Evolutionary conservation across 2,113 vertebrate species (phyloP).

Genomic region (Coreoperca whiteheadi): DNA sequence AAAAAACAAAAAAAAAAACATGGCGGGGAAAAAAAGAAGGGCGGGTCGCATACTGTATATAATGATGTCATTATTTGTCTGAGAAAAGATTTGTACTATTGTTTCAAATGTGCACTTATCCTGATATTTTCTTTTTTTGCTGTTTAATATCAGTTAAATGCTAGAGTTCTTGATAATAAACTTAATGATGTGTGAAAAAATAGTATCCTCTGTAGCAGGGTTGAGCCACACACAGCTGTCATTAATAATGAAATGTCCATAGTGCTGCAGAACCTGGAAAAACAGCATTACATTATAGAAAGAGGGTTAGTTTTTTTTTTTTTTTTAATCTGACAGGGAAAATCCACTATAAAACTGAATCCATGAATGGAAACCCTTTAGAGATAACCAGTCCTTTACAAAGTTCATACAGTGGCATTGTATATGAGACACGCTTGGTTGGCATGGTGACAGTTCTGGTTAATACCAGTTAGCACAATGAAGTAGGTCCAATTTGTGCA

Average conservation of each 20-base stretch:
- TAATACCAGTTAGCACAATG: neutral
- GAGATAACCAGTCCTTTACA: neutral
- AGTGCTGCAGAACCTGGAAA: slow-evolving; percentile 12
- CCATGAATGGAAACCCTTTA: neutral
- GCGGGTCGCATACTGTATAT: slow-evolving; percentile 79
- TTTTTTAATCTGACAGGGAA: neutral
- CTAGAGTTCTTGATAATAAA: slow-evolving; percentile 77
- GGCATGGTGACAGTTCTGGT: neutral
- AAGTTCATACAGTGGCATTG: neutral
- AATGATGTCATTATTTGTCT: slow-evolving; percentile 78
- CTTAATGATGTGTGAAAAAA: slow-evolving; percentile 72
- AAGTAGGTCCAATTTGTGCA: slow-evolving; percentile 6
- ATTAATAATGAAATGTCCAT: slow-evolving; percentile 27
- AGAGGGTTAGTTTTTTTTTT: neutral
- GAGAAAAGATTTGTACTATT: slow-evolving; percentile 79
- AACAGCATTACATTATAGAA: neutral
- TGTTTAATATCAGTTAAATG: slow-evolving; percentile 76
- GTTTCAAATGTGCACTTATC: slow-evolving; percentile 82
- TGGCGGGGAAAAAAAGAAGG: slow-evolving; percentile 12
- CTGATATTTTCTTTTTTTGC: slow-evolving; percentile 67
- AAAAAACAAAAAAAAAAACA: slow-evolving; percentile 6
- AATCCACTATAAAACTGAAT: slow-evolving; percentile 25
- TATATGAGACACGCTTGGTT: neutral
- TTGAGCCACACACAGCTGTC: slow-evolving; percentile 54
- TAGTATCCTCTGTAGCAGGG: slow-evolving; percentile 60